Base-by-base conservation (phyloP, 2,113 vertebrate genomes). In the Connochaetes taurinus region DNA sequence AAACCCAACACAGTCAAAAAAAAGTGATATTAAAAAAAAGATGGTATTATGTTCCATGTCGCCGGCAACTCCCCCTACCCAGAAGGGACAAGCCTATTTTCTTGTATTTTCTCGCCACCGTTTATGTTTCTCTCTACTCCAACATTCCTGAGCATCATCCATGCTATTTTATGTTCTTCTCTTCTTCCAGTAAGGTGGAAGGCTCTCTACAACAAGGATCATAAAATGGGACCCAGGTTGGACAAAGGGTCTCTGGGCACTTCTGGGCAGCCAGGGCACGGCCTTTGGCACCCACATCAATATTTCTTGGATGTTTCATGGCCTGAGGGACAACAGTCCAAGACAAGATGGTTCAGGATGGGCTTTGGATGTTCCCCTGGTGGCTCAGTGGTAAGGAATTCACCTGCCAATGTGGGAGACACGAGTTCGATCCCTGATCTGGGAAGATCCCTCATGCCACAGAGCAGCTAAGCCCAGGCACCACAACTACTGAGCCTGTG, bases 11-110 rank as follows among this genome's bases (percentile, higher is more conserved):
- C 62, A 8, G 62, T 64, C 31, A 16, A 16, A 62, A n/a, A 64
- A 33, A 64, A 4, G 15, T 15, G 7, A n/a, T n/a, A 17, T n/a
- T n/a, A 9, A 64, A 17, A 60, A n/a, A 71, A 11, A 23, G 67
- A 12, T 23, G 67, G n/a, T 23, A 36, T 52, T 25, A 10, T 0
- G 14, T 43, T 36, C 15, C 16, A 16, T 0, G 19, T 1, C 11
- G 6, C 2, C 33, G 21, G 40, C 17, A 52, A 4, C 5, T 7
- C 45, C 36, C 25, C 33, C 45, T 29, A 4, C 52, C 82, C 47
- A 47, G 43, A 60, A 29, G 50, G 7, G 11, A 13, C 0, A 29
- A 36, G 7, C 43, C 6, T n/a, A 7, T 76, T 31, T 87, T 29
- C 31, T 9, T 25, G 1, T 31, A 36, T 43, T 74, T 81, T 83